Base-by-base conservation (phyloP, 2,113 vertebrate genomes). In the Eubucco bourcierii region DNA sequence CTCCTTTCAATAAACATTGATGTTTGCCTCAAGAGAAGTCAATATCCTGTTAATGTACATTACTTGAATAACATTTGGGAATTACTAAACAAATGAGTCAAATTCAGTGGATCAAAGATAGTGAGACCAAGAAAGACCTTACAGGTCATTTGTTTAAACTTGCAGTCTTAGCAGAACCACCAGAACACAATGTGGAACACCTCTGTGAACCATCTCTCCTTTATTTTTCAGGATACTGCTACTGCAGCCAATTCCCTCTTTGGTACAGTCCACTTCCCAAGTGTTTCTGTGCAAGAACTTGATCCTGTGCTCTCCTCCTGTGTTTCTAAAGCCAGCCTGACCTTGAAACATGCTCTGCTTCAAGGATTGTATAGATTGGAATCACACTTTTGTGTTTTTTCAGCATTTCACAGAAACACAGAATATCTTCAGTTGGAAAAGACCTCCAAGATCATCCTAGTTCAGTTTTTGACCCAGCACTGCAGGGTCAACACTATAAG, bases 31-130 rank as follows among this genome's bases (percentile, higher is more conserved):
- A 87, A 90, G 87, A 94, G 91, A 93, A 96, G 83, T 96, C 93
- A 96, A 96, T 96, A 96, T 11, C 44, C 68, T 90, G 80, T 90
- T 96, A 97, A 96, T 91, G 92, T 87, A 72, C 75, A 87, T 95
- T 93, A 93, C 84, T 67, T 61, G 44, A 93, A 87, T 78, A 95
- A 87, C 89, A 85, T 94, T 91, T 80, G 80, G 90, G 93, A 94
- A 95, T 93, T 92, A 84, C 84, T 92, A 95, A 94, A 92, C 79
- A 95, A 90, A 95, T 79, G 60, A 88, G 79, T 82, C 84, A 84
- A 90, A 95, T 74, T 84, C 85, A 87, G 78, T 53, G 71, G 86
- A 95, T 95, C 72, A 95, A 80, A 93, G 76, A 80, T 3, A 87
- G 46, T 4, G 12, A 37, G 77, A 61, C 73, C 64, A 78, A 67